Evolutionary conservation across 92 coral and sea anemone genomes (phyloP), one percentile per base, ranked within the genome.

Genomic region (Galaxea fascicularis): DNA sequence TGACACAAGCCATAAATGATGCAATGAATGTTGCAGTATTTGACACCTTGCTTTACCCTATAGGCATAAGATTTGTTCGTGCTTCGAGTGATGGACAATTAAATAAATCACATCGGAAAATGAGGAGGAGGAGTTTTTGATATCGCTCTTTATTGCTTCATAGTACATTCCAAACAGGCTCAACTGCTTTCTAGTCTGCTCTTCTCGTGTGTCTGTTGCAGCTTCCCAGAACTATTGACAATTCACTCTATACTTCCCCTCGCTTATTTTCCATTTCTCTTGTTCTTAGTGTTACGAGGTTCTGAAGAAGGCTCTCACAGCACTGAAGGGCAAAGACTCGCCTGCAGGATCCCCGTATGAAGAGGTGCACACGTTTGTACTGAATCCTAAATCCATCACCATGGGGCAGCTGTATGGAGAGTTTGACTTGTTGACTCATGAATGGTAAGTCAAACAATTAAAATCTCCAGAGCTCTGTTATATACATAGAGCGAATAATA

Each of bases 331-430:
- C n/a, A 92, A 91, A 85, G 94, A 87, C 77, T 96, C 99, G 65
- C 99, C 99, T 22, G 91, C 99, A 4, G 99, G 99, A 6, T 80
- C 85, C 39, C 92, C 88, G 26, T 96, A 95, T 87, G 99, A 96
- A 86, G 98, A 96, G 79, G 99, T 96, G 24, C 97, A 93, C 63
- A 92, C 99, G 9, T 95, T 78, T 52, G 94, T 95, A 0, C 82
- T 96, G 65, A 96, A 96, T 90, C 99, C 99, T 4, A 96, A 96
- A 79, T 96, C 99, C 22, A 96, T 96, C 85, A 96, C 99, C 5
- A 96, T 96, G 99, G 99, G 99, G 17, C 99, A 96, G 79, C 79
- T 96, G 65, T 96, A 96, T 62, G 99, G 99, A 60, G 99, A 96
- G 86, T 96, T 96, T 91, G 99, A 96, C 86, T 85, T 94, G 63